These are phyloP conservation scores for Apoderus coryli DNA, from an alignment of 2,888 invertebrate species.

Conservation along the genomic window DNA sequence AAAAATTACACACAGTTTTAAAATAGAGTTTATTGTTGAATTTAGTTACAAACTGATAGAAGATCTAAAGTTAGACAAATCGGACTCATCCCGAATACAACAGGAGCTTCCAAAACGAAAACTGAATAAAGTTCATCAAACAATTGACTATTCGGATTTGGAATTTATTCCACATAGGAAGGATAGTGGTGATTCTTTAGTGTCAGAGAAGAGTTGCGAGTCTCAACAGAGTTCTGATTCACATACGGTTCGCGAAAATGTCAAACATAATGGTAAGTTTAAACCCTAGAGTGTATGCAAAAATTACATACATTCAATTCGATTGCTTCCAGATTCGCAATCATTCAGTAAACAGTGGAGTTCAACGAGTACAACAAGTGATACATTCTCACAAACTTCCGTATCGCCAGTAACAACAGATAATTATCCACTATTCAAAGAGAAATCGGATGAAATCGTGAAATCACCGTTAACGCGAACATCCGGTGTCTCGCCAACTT, in stretches of 20 bases:
- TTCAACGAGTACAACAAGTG: conserved; percentile 29
- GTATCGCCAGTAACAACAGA: conserved; percentile 28
- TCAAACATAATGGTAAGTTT: too few relatives aligned
- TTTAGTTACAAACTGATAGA: too few relatives aligned
- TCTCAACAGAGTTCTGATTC: conserved; percentile 35
- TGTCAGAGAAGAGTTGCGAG: conserved; percentile 36
- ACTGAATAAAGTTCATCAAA: conserved; percentile 29
- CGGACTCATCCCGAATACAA: too few relatives aligned
- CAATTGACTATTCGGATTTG: conserved; percentile 27
- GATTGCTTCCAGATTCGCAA: conserved; percentile 16
- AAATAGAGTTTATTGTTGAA: too few relatives aligned
- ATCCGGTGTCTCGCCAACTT: conserved; percentile 21
- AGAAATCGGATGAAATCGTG: conserved; percentile 12
- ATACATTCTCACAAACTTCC: conserved; percentile 28
- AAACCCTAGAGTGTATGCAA: too few relatives aligned
- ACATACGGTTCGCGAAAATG: conserved; percentile 19
- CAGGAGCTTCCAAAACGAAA: conserved; percentile 18
- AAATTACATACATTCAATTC: too few relatives aligned
- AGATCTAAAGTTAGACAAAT: too few relatives aligned
- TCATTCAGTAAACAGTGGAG: conserved; percentile 24
- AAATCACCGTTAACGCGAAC: conserved; percentile 22
- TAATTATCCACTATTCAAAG: conserved; percentile 14
- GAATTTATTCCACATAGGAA: conserved; percentile 33
- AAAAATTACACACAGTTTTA: too few relatives aligned
- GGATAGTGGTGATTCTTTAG: conserved; percentile 40